Conservation (phyloP, 2,888 invertebrate species). For the Blastobasis adustella region DNA sequence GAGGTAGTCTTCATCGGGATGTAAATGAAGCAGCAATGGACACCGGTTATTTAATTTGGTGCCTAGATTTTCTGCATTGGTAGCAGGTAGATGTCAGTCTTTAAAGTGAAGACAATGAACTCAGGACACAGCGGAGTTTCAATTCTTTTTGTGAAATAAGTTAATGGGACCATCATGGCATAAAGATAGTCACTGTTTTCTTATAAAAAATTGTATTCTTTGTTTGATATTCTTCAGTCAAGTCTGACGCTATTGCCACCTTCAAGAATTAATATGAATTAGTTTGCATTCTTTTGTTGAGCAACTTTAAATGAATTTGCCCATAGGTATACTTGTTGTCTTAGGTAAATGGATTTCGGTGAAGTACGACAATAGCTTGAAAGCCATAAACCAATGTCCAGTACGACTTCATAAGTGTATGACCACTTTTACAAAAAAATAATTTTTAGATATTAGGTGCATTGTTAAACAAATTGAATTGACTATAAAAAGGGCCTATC, state of each 20-base stretch:
- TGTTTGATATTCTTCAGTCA: slow-evolving; percentile 9
- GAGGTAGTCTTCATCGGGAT: background rate
- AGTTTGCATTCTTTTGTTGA: too few species aligned
- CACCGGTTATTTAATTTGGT: background rate
- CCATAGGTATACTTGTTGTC: too few species aligned
- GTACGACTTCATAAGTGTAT: too few species aligned
- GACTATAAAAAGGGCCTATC: too few species aligned
- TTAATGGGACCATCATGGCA: slow-evolving; percentile 18
- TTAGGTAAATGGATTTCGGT: too few species aligned
- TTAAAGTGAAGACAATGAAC: slow-evolving; percentile 16
- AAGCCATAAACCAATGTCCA: too few species aligned
- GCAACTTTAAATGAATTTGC: too few species aligned
- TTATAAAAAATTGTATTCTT: slow-evolving; percentile 12
- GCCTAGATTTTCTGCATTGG: background rate
- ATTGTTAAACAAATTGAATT: too few species aligned
- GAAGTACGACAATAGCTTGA: too few species aligned
- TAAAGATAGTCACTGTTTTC: background rate
- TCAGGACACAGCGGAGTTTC: slow-evolving; percentile 8
- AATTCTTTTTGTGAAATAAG: slow-evolving; percentile 14
- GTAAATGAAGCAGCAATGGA: background rate
- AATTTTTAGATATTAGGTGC: too few species aligned
- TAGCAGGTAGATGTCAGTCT: slow-evolving; percentile 8
- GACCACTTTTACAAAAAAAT: too few species aligned
- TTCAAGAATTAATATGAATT: background rate
- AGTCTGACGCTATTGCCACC: background rate